These are phyloP conservation scores for Arctia plantaginis DNA, from an alignment of 2,888 invertebrate genomes.

Conservation along the genomic window DNA sequence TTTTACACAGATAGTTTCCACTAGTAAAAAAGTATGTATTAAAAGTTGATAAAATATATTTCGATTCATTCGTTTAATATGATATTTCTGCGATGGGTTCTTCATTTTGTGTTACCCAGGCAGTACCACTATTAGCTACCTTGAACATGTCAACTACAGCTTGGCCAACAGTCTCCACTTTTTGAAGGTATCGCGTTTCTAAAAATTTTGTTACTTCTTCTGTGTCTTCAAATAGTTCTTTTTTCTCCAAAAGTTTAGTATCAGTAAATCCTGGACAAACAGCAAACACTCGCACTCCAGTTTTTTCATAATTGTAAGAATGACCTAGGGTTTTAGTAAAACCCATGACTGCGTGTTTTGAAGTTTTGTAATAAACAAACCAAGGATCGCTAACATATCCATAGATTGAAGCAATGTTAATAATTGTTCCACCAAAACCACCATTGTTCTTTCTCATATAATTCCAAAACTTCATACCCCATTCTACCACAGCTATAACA, in stretches of 20 bases:
- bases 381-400: slow-evolving; percentile 20
- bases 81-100: slow-evolving; percentile 18
- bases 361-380: slow-evolving; percentile 59
- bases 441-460: slow-evolving; percentile 84
- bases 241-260: background rate
- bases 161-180: slow-evolving; percentile 38
- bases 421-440: slow-evolving; percentile 86
- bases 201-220: slow-evolving; percentile 23
- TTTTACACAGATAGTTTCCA: too few species aligned
- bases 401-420: slow-evolving; percentile 86
- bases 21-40: too few species aligned
- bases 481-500: slow-evolving; percentile 55
- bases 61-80: background rate
- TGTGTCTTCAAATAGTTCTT: background rate
- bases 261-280: slow-evolving; percentile 45
- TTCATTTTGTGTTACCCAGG: slow-evolving; percentile 43
- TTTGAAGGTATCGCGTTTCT: slow-evolving; percentile 55
- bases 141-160: slow-evolving; percentile 53
- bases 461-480: slow-evolving; percentile 81
- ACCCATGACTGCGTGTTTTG: slow-evolving; percentile 82
- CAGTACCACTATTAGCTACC: slow-evolving; percentile 35
- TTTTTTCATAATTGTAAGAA: slow-evolving; percentile 67
- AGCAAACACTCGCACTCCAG: slow-evolving; percentile 60
- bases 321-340: slow-evolving; percentile 74
- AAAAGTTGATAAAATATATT: background rate